A percentile compares a stretch with the other conserved stretches of the same genome.
Evolutionary conservation across 2,888 invertebrate species (phyloP).

Genomic region (Liodrosophila aerea): DNA sequence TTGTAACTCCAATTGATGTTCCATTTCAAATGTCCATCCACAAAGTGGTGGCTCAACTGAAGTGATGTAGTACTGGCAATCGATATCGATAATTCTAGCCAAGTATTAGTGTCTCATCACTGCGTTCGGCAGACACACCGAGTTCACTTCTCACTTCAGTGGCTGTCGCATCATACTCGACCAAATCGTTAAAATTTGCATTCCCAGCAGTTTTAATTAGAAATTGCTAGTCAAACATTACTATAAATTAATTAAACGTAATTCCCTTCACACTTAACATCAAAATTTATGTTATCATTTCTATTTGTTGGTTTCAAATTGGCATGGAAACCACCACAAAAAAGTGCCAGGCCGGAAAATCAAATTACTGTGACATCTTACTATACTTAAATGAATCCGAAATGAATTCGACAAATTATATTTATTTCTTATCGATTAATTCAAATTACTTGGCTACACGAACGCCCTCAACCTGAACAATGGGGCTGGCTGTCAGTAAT

Average conservation of each 20-base stretch:
- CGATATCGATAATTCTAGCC: constrained; percentile 22
- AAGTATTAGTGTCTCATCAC: constrained; percentile 5
- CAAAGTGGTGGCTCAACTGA: constrained; percentile 39
- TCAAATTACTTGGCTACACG: not conserved
- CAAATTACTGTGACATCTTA: constrained; percentile 75
- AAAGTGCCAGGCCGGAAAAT: constrained; percentile 35
- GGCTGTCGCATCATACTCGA: constrained; percentile 42
- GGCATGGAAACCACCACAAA: constrained; percentile 23
- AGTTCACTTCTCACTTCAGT: constrained; percentile 52
- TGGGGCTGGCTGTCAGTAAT: not conserved
- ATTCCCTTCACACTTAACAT: constrained; percentile 63
- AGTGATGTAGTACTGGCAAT: constrained; percentile 30
- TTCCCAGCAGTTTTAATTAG: constrained; percentile 64
- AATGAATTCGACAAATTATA: constrained; percentile 66
- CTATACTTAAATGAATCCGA: constrained; percentile 66
- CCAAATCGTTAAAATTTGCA: constrained; percentile 66
- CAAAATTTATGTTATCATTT: constrained; percentile 53
- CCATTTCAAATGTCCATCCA: constrained; percentile 18
- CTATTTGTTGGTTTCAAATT: constrained; percentile 11
- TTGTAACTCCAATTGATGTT: constrained; percentile 15
- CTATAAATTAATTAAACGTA: constrained; percentile 25
- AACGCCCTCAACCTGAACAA: constrained; percentile 42
- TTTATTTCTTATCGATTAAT: constrained; percentile 56
- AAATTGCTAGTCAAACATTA: constrained; percentile 47
- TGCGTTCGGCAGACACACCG: constrained; percentile 4